Evolutionary conservation across 92 coral and sea anemone genomes (phyloP).

Genomic region (Muricea muricata): DNA sequence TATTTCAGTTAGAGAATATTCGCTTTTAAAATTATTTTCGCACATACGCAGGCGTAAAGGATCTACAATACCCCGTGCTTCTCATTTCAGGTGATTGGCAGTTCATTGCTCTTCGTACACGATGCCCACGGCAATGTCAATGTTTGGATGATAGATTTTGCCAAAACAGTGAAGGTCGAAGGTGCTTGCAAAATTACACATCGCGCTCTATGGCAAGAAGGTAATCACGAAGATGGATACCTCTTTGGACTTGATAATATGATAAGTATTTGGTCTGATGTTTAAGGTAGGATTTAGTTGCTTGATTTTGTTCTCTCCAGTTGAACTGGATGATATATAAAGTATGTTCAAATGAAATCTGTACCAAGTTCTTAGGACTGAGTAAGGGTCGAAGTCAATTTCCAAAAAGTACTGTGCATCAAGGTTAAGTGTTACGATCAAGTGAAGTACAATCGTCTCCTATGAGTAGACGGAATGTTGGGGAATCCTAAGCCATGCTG

Average conservation of each 20-base stretch:
- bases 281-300: background rate
- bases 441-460: too few relatives aligned
- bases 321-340: background rate
- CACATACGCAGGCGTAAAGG: too few relatives aligned
- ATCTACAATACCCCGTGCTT: too few relatives aligned
- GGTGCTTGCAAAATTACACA: conserved; percentile 77
- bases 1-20: too few relatives aligned
- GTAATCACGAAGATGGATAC: conserved; percentile 97
- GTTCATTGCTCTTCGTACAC: conserved; percentile 93
- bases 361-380: background rate
- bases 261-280: conserved; percentile 85
- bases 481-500: too few relatives aligned
- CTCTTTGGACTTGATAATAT: conserved; percentile 96
- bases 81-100: conserved; percentile 83
- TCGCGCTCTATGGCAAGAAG: conserved; percentile 86
- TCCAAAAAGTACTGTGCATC: too few relatives aligned
- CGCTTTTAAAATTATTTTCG: too few relatives aligned
- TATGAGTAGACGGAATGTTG: too few relatives aligned
- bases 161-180: conserved; percentile 81
- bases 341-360: too few relatives aligned
- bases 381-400: too few relatives aligned
- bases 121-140: conserved; percentile 86
- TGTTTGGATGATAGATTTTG: conserved; percentile 98
- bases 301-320: background rate
- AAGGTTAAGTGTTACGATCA: too few relatives aligned